phyloP scores from a whole-genome alignment of 2,888 invertebrate species.

The Amblyjoppa fuscipennis region DNA sequence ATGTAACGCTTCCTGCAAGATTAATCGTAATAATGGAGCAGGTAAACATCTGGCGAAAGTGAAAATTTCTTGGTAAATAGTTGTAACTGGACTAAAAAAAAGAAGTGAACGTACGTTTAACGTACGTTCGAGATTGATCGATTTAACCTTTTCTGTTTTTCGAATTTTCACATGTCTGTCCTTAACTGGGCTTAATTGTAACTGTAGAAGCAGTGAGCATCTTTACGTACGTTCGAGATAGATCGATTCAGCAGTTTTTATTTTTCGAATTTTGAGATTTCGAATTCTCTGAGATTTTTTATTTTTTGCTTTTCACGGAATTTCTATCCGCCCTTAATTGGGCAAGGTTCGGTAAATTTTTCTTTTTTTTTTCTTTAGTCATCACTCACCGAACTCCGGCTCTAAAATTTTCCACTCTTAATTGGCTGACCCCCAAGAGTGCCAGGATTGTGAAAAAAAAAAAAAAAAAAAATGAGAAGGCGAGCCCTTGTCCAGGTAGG shows the following conservation, averaged over 20 bases:
- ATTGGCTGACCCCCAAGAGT: conserved; percentile 53
- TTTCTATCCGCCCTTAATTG: conserved; percentile 55
- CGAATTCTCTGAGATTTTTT: background rate
- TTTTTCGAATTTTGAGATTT: conserved; percentile 6
- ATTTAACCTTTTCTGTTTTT: conserved; percentile 13
- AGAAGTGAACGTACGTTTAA: conserved; percentile 23
- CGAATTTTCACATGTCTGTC: background rate
- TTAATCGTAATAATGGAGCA: conserved; percentile 25
- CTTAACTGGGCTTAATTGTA: conserved; percentile 48
- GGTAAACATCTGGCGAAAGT: conserved; percentile 42
- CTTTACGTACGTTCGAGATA: conserved; percentile 27
- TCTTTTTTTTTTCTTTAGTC: conserved; percentile 40
- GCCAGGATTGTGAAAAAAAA: background rate
- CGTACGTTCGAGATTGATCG: conserved; percentile 38
- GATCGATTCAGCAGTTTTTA: conserved; percentile 28
- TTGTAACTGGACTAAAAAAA: background rate
- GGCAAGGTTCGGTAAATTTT: conserved; percentile 17
- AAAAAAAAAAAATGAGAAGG: conserved; percentile 43
- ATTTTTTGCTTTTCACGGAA: conserved; percentile 13
- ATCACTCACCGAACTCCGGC: conserved; percentile 42
- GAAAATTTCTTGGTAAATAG: conserved; percentile 48
- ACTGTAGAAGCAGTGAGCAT: background rate
- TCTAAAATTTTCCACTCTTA: conserved; percentile 63
- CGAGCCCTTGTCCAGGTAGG: conserved; percentile 40
- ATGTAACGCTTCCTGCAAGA: conserved; percentile 14